Conservation (phyloP, 2,113 vertebrate species). For the Nothobranchius kuhntae region DNA sequence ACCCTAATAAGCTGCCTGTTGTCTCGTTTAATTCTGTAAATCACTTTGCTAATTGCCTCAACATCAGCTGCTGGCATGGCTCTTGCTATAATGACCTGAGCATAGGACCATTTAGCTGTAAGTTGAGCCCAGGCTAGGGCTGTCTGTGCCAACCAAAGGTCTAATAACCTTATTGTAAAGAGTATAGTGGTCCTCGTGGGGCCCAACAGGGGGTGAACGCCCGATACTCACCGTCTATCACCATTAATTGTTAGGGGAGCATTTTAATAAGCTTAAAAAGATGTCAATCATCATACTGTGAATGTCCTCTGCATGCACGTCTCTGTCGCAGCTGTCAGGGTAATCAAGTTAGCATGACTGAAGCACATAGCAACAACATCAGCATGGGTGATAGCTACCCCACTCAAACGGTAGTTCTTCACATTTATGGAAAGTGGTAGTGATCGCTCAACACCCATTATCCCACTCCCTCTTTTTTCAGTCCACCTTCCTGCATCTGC, state of each 20-base stretch:
- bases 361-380: constrained; percentile 63
- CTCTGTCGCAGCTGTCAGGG: constrained; percentile 58
- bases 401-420: constrained; percentile 47
- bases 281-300: constrained; percentile 47
- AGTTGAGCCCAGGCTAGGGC: constrained; percentile 2
- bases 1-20: constrained; percentile 31
- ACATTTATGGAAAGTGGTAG: constrained; percentile 61
- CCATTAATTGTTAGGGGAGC: constrained; percentile 30
- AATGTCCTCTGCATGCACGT: constrained; percentile 30
- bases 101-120: constrained; percentile 20
- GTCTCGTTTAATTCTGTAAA: constrained; percentile 36
- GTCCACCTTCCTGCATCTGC: neutral
- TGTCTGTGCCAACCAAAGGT: constrained; percentile 23
- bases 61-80: constrained; percentile 33
- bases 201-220: constrained; percentile 1
- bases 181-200: constrained; percentile 16
- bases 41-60: constrained; percentile 35
- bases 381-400: constrained; percentile 45
- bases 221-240: constrained; percentile 10
- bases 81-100: constrained; percentile 20
- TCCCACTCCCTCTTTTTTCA: constrained; percentile 1
- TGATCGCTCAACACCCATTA: constrained; percentile 44
- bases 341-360: constrained; percentile 65
- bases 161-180: constrained; percentile 9
- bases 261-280: constrained; percentile 40